These are phyloP conservation scores for Silurus glanis DNA, from an alignment of 2,113 vertebrate species.

Conservation along the genomic window DNA sequence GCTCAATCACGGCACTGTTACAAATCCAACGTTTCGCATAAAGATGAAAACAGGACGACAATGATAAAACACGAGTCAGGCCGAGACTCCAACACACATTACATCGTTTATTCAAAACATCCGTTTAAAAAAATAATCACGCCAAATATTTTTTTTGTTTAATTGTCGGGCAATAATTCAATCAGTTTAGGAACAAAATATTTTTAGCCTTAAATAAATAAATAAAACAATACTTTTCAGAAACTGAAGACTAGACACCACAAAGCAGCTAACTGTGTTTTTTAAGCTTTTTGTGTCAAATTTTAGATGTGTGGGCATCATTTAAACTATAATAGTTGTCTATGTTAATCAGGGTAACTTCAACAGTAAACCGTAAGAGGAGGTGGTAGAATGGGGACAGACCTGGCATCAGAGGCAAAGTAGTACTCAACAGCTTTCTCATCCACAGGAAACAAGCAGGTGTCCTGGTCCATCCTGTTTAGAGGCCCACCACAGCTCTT, in stretches of 20 bases:
- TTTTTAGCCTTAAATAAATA: neutral
- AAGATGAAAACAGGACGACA: neutral
- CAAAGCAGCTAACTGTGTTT: neutral
- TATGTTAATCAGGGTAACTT: neutral
- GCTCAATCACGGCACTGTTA: slow-evolving; percentile 90
- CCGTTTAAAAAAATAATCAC: neutral
- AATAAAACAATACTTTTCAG: neutral
- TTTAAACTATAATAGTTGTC: neutral
- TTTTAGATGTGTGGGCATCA: neutral
- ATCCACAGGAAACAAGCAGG: slow-evolving; percentile 92
- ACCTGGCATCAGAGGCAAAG: slow-evolving; percentile 98
- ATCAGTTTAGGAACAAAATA: neutral
- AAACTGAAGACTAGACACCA: neutral
- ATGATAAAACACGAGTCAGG: neutral
- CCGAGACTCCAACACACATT: neutral
- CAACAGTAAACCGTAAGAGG: neutral
- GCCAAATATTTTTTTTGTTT: neutral
- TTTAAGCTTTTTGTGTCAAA: neutral
- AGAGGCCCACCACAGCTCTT: slow-evolving; percentile 81
- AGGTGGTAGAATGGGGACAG: neutral
- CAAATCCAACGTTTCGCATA: neutral
- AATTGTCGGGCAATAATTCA: neutral
- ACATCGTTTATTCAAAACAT: neutral
- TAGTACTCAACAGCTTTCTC: slow-evolving; percentile 97
- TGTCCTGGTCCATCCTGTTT: slow-evolving; percentile 87